Conservation (phyloP, 2,888 invertebrate genomes). For the Drosophila mimetica region DNA sequence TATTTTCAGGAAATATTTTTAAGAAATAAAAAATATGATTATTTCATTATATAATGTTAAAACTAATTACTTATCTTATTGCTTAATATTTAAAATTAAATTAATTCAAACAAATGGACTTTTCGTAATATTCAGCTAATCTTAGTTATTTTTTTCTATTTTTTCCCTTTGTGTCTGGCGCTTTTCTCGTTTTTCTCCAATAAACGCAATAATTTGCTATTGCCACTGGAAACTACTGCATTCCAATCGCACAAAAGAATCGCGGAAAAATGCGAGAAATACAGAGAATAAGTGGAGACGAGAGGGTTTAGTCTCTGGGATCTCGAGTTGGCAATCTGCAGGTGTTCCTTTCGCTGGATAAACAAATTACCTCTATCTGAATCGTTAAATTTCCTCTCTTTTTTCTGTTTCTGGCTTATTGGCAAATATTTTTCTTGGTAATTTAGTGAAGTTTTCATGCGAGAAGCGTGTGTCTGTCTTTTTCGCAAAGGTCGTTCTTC, state of each 20-base stretch:
- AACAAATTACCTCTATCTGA: constrained; percentile 53
- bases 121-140: too few relatives aligned
- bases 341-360: constrained; percentile 59
- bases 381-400: constrained; percentile 44
- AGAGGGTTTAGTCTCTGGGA: constrained; percentile 16
- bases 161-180: constrained; percentile 7
- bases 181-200: constrained; percentile 10
- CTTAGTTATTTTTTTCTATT: background rate
- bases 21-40: background rate
- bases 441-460: constrained; percentile 63
- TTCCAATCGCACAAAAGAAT: constrained; percentile 16
- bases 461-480: constrained; percentile 28
- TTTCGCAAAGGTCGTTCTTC: constrained; percentile 54
- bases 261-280: constrained; percentile 10
- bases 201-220: constrained; percentile 16
- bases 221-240: constrained; percentile 39
- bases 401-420: constrained; percentile 53
- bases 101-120: too few relatives aligned
- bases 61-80: too few relatives aligned
- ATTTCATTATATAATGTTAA: too few relatives aligned
- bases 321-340: constrained; percentile 57
- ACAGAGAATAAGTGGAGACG: background rate
- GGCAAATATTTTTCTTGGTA: constrained; percentile 65
- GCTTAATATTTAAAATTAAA: too few relatives aligned
- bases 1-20: too few relatives aligned